Evolutionary conservation across 2,888 invertebrate genomes (phyloP).

Genomic region (Cephus nigrinus): DNA sequence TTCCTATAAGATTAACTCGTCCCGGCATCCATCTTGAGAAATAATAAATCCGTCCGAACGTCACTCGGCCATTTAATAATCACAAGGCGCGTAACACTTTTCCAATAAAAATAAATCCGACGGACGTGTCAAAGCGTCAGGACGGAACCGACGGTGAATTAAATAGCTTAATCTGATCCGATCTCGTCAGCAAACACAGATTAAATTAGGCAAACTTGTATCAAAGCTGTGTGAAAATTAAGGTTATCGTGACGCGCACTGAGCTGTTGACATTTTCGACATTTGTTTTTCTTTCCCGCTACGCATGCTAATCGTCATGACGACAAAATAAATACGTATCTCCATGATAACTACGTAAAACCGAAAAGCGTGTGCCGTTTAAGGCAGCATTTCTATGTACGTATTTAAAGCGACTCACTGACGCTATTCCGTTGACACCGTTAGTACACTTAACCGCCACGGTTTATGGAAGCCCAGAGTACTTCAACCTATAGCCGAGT

Average conservation of each 20-base stretch:
- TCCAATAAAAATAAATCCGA: not conserved
- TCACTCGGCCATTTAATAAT: not conserved
- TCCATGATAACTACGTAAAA: not conserved
- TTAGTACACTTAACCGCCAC: not conserved
- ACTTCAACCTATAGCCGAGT: not conserved
- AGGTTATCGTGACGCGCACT: not conserved
- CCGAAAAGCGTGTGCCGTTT: not conserved
- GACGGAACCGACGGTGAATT: not conserved
- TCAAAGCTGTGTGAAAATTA: not conserved
- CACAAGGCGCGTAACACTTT: not conserved
- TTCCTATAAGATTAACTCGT: not conserved
- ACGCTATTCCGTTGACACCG: not conserved
- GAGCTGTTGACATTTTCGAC: not conserved
- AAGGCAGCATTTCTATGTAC: not conserved
- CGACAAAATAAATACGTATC: not conserved
- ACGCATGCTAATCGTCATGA: not conserved
- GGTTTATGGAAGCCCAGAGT: not conserved
- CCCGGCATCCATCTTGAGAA: not conserved
- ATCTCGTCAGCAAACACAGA: not conserved
- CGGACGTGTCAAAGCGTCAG: not conserved
- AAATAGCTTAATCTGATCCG: not conserved
- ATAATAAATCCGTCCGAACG: not conserved
- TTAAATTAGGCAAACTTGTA: not conserved
- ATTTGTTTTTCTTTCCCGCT: not conserved
- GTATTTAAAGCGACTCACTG: not conserved